Base-by-base conservation (phyloP, 1,140 invertebrate genomes). In the Anoplolepis gracilipes region DNA sequence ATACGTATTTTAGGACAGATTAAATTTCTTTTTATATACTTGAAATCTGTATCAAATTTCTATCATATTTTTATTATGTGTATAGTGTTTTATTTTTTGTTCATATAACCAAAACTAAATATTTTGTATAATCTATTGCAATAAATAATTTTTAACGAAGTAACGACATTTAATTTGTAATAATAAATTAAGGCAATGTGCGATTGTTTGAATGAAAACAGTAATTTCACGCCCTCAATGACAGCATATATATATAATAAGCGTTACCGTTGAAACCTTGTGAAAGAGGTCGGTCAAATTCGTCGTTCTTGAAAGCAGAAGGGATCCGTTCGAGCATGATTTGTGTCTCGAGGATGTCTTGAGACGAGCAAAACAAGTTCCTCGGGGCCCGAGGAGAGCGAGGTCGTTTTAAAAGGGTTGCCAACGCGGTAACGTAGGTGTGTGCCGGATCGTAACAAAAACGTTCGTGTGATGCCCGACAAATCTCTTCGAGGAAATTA, bases 281-380 rank as follows among this genome's bases (percentile, higher is more conserved):
- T 84, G 79, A 84, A 84, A 75, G 39, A 84, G 70, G n/a, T 76
- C 33, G 70, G 59, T 46, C 57, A 72, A 86, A 90, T 90, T 90
- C 79, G 86, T 86, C 73, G 61, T 64, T 69, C 46, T 85, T 36
- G 46, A 85, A 49, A 85, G n/a, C 75, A 59, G 85, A 73, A 70
- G 85, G 77, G 79, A 59, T 77, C 65, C 77, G 25, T 85, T 85
- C 46, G 36, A 62, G 64, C 75, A 82, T 84, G 85, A 89, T 88
- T 89, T 76, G 86, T 89, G 86, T 88, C 78, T 67, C 77, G 67
- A 42, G 76, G 62, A 62, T 42, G 53, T 10, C 49, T 49, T 28
- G 33, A 49, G 64, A 59, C 13, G 62, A 75, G 85, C 61, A 76
- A 75, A 75, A 84, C 33, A 70, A 76, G 61, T 73, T 73, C 42